Base-by-base conservation (phyloP, 2,113 vertebrate species). In the Actinemys pallida region DNA sequence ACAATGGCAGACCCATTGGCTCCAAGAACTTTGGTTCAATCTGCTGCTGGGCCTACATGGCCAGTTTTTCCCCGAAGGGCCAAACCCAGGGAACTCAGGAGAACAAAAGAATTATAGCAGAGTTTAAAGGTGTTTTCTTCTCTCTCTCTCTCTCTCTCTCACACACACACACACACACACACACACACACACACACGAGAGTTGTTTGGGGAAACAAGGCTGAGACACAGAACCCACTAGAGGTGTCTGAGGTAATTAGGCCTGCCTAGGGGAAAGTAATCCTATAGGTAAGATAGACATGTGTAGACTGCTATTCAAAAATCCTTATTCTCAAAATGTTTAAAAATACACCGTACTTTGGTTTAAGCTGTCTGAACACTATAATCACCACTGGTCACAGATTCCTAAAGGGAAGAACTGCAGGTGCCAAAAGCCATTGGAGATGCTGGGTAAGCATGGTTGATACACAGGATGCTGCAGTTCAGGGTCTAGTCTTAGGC, bases 91-190 rank as follows among this genome's bases (percentile, higher is more conserved):
- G 59, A 81, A 76, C 31, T 22, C 57, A 35, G 17, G 20, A 47
- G 29, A 49, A 31, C 65, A n/a, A 62, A 62, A 31, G 49, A 91
- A 82, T 29, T 3, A 16, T 25, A 57, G 50, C 54, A 0, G 0
- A 56, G 65, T 78, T 16, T 65, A 52, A 35, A 25, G 39, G 31
- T 1, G 50, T 82, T 45, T 45, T 45, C 45, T 2, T 4, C 17
- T 42, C 52, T 17, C 54, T 78, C 0, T 4, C 17, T 42, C 52
- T 17, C 54, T 78, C 0, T 0, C 8, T 12, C 13, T 2, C 42
- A 5, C 42, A 45, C 45, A 45, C 45, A 45, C 6, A 45, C 45
- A 45, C 11, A 49, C 47, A 49, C 49, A 49, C 49, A 50, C 12
- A 13, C 49, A 50, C 50, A 50, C 50, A 50, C 50, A 50, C 4